Base-by-base conservation (phyloP, 92 coral and sea anemone species). In the Scolanthus callimorphus region DNA sequence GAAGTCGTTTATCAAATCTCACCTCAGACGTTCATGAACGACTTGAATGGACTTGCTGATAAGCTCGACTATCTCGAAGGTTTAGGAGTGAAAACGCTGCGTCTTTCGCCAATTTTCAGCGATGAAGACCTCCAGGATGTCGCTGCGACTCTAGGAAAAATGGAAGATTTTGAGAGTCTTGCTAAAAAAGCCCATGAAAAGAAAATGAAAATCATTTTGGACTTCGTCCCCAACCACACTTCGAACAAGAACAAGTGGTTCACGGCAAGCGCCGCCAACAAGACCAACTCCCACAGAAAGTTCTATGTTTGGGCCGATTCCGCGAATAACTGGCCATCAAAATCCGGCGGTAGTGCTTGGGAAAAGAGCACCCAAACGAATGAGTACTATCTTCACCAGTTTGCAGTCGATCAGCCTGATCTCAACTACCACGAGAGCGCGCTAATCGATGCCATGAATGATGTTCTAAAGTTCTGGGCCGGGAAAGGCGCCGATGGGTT, bases 401-500 rank as follows among this genome's bases (percentile, higher is more conserved):
- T 81, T 39, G 52, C 57, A 34, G 22, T 51, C 20, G 29, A 27
- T 31, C 71, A 80, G 41, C 92, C 98, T 17, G 90, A 84, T 51
- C 70, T 92, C 26, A 92, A 92, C 72, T 83, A 84, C 45, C 77
- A 74, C 45, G 82, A 84, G 50, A 23, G 50, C 0, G 73, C 64
- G 0, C 96, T 92, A 0, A 71, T 69, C 26, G 51, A 69, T 1
- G 98, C 76, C 31, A 61, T 92, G 45, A 60, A 88, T 39, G 58
- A 73, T 2, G 90, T 71, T 11, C 47, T 92, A 48, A 71, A 76
- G 39, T 89, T 92, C 67, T 92, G 98, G 98, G 67, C 81, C 12
- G 71, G 56, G n/a, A 92, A 81, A 57, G 86, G 86, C 30, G 96
- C 88, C 3, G 96, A 80, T 56, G 98, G 98, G 0, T 88, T 92